These are phyloP conservation scores for Turritopsis dohrnii DNA, from an alignment of 30 jellyfish, hydroid and myxozoan species.

Conservation along the genomic window DNA sequence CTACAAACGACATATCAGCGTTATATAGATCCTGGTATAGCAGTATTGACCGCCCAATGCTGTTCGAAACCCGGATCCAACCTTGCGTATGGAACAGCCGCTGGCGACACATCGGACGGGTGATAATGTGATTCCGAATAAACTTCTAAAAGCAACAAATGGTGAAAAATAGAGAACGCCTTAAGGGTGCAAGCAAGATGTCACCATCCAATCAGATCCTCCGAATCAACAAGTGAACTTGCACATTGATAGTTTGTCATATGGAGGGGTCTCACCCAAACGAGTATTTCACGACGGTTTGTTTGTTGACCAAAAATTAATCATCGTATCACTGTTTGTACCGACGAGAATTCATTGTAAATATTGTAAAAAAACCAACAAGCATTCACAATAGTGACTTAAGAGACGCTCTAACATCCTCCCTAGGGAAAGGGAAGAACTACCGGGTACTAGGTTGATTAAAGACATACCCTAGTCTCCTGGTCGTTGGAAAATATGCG, in stretches of 20 bases:
- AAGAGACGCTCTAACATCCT: no score
- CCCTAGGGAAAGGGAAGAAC: not conserved
- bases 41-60: constrained; percentile 9
- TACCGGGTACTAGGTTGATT: not conserved
- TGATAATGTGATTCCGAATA: constrained; percentile 22
- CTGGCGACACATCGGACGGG: constrained; percentile 28
- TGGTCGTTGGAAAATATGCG: constrained; percentile 1
- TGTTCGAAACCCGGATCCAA: not conserved
- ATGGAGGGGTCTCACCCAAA: no score
- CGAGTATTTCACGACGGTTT: no score
- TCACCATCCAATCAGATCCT: no score
- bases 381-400: no score
- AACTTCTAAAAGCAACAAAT: not conserved
- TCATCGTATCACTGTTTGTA: no score
- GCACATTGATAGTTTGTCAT: no score
- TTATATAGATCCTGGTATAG: constrained; percentile 19
- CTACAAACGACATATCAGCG: constrained; percentile 3
- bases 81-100: constrained; percentile 13
- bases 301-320: no score
- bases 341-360: no score
- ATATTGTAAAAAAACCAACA: no score
- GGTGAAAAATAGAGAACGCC: not conserved
- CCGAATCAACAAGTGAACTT: no score
- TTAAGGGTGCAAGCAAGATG: not conserved
- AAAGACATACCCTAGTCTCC: constrained; percentile 16